phyloP scores from a whole-genome alignment of 1,140 invertebrate species.

The Cydia pomonella region DNA sequence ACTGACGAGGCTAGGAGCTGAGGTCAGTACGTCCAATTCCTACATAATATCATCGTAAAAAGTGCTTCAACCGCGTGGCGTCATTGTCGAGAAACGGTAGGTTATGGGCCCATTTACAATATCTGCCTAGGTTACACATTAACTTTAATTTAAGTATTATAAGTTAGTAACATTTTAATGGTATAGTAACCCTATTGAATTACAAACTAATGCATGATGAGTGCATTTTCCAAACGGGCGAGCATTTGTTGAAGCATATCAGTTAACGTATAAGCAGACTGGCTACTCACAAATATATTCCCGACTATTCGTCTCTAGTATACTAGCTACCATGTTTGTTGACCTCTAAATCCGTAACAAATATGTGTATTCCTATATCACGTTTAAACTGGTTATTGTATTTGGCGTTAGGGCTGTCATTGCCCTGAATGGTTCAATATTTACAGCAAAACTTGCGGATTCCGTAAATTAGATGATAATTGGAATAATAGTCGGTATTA shows the following conservation, averaged over 20 bases:
- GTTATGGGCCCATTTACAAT: background rate
- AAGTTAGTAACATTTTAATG: too few species aligned
- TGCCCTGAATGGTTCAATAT: background rate
- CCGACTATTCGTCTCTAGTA: too few species aligned
- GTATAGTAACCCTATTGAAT: too few species aligned
- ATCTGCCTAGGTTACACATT: too few species aligned
- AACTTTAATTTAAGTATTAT: too few species aligned
- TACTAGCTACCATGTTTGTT: background rate
- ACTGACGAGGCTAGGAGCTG: too few species aligned
- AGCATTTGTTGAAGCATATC: background rate
- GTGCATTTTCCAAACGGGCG: background rate
- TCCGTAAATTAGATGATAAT: background rate
- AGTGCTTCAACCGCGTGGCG: too few species aligned
- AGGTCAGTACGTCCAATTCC: too few species aligned
- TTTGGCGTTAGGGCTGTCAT: background rate
- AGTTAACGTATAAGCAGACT: background rate
- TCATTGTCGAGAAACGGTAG: background rate
- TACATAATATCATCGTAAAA: too few species aligned
- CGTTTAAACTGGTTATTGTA: too few species aligned
- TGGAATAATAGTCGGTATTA: constrained; percentile 1
- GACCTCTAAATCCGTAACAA: too few species aligned
- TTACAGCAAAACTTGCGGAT: background rate
- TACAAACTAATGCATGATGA: background rate
- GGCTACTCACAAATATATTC: background rate
- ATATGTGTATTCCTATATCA: too few species aligned